phyloP scores from a whole-genome alignment of 2,888 invertebrate genomes.

The Charanyca ferruginea region DNA sequence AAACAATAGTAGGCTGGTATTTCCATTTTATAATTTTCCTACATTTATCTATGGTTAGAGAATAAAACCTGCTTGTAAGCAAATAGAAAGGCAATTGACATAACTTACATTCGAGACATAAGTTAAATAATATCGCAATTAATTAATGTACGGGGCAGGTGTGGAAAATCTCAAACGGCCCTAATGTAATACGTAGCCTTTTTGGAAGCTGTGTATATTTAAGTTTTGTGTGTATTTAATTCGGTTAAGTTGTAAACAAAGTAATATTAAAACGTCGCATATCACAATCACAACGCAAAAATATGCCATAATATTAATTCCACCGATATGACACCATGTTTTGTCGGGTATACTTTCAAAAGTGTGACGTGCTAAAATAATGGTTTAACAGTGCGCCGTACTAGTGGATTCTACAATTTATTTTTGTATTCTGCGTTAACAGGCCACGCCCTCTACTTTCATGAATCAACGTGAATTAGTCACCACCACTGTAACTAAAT shows the following conservation, averaged over 20 bases:
- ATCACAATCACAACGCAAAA: too few relatives aligned
- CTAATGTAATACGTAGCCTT: too few relatives aligned
- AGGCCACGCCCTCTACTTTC: conserved; percentile 34
- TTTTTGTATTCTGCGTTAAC: conserved; percentile 39
- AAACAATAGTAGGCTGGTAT: too few relatives aligned
- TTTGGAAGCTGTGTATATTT: too few relatives aligned
- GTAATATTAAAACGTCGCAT: too few relatives aligned
- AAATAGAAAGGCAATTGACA: background rate
- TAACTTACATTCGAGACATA: too few relatives aligned
- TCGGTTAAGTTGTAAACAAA: too few relatives aligned
- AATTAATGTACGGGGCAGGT: too few relatives aligned
- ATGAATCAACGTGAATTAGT: conserved; percentile 42
- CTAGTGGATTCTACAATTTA: conserved; percentile 60
- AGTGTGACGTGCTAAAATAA: conserved; percentile 52
- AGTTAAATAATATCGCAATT: too few relatives aligned
- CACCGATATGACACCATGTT: background rate
- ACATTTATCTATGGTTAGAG: background rate
- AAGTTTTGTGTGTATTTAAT: too few relatives aligned
- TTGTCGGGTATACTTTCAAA: conserved; percentile 23
- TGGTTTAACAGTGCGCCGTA: conserved; percentile 33
- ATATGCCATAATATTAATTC: background rate
- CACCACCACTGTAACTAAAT: conserved; percentile 24
- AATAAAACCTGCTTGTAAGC: background rate
- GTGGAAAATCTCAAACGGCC: too few relatives aligned
- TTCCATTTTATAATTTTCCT: too few relatives aligned